Evolutionary conservation across 2,888 invertebrate genomes (phyloP), one percentile per base, ranked within the genome.

Genomic region (Palloptera scutellata): DNA sequence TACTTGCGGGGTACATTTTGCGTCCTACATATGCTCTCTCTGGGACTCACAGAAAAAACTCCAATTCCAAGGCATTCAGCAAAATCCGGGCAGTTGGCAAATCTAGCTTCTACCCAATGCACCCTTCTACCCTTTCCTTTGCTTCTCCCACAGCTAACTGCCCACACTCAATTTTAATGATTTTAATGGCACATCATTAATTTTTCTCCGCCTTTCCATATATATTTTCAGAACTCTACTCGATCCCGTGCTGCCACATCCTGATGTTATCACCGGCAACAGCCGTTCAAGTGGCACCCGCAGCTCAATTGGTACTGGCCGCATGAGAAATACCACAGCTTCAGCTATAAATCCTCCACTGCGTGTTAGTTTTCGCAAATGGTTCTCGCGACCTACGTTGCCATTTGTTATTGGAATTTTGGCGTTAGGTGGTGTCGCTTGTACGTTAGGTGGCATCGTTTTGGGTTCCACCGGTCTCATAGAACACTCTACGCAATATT

Each of bases 361-460:
- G 20, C 74, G 75, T 11, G 53, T 75, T 60, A 74, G 77, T 57
- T 76, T 82, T 67, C 79, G 80, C 65, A 83, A 83, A 75, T 83
- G 83, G 79, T 82, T 84, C 42, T 76, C 81, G 15, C 79, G 83
- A 12, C 84, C 84, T 64, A 82, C 84, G 51, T 70, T 84, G 61
- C 84, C 84, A 11, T 83, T 84, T 70, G 79, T 84, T 19, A 83
- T 84, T 73, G 84, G 84, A 55, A 80, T 84, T 68, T 76, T 84
- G 62, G 83, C 84, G 30, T 69, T 84, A 69, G 84, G 83, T 12
- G 84, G 84, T 43, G 84, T 84, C 17, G 84, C 84, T 13, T 84
- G 84, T 66, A 84, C 84, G 1, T 68, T 84, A 67, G 84, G 84
- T 55, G 84, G 84, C 64, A 84, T 84, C 74, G 84, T 84, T 10